These are phyloP conservation scores for Pontoporia blainvillei DNA, from an alignment of 2,113 vertebrate genomes.

Conservation along the genomic window DNA sequence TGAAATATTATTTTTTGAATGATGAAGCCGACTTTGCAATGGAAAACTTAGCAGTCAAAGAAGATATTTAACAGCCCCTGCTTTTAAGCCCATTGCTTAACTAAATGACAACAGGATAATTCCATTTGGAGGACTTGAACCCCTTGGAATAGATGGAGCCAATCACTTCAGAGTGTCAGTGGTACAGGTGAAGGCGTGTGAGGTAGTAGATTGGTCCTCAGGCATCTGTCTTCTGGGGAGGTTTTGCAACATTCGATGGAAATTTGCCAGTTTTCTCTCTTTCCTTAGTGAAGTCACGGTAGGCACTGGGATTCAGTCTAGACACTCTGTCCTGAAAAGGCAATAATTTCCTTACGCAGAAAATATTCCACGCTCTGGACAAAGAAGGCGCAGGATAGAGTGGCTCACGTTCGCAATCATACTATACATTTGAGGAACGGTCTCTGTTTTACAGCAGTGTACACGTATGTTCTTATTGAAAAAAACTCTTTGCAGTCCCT, in stretches of 20 bases:
- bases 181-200: not conserved
- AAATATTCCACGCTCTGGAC: not conserved
- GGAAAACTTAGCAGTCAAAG: conserved; percentile 24
- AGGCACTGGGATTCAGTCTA: not conserved
- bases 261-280: not conserved
- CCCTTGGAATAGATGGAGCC: not conserved
- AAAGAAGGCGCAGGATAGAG: not conserved
- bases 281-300: not conserved
- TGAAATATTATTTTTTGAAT: conserved; percentile 55
- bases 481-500: not conserved
- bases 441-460: not conserved
- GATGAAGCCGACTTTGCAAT: conserved; percentile 24
- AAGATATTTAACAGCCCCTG: not conserved
- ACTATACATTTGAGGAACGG: not conserved
- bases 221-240: not conserved
- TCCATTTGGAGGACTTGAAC: conserved; percentile 23
- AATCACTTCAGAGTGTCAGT: not conserved
- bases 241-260: not conserved
- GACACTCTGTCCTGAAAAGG: not conserved
- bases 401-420: not conserved
- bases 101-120: conserved; percentile 37
- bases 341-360: not conserved
- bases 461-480: not conserved
- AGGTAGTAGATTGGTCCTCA: no score
- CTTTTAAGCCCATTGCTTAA: conserved; percentile 42